A percentile compares a stretch with the other conserved stretches of the same genome.
Evolutionary conservation across 2,113 vertebrate species (phyloP).

Genomic region (Girardinichthys multiradiatus): DNA sequence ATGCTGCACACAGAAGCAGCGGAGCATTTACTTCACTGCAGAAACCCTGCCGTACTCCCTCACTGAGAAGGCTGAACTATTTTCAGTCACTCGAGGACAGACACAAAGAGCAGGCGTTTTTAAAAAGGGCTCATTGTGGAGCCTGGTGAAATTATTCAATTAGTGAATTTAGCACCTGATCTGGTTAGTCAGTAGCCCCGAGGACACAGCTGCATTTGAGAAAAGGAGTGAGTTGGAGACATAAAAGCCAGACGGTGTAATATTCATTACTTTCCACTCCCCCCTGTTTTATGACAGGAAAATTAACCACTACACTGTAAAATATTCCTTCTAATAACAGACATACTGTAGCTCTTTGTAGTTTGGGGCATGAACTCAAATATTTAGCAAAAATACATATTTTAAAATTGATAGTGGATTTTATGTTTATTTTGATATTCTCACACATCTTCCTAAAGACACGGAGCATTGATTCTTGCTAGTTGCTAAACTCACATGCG

Average conservation of each 20-base stretch:
- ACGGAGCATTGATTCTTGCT: background rate
- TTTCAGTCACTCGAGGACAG: slow-evolving; percentile 71
- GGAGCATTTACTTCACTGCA: slow-evolving; percentile 41
- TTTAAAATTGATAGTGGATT: background rate
- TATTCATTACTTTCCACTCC: slow-evolving; percentile 71
- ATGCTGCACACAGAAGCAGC: slow-evolving; percentile 37
- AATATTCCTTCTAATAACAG: slow-evolving; percentile 56
- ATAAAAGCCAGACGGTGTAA: slow-evolving; percentile 66
- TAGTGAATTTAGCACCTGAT: slow-evolving; percentile 81
- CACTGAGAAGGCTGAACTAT: slow-evolving; percentile 53
- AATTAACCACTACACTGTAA: slow-evolving; percentile 71
- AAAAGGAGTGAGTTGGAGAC: slow-evolving; percentile 43
- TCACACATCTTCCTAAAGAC: too few relatives aligned
- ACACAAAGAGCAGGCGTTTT: slow-evolving; percentile 74
- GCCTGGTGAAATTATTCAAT: slow-evolving; percentile 79
- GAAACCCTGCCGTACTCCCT: slow-evolving; percentile 40
- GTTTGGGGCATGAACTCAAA: slow-evolving; percentile 28
- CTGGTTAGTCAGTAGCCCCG: slow-evolving; percentile 73
- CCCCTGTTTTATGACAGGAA: slow-evolving; percentile 64
- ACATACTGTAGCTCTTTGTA: slow-evolving; percentile 41
- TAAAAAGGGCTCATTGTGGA: slow-evolving; percentile 73
- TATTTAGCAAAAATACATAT: background rate
- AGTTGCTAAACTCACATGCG: background rate
- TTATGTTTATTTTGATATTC: background rate
- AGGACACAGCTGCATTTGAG: slow-evolving; percentile 75